A percentile compares a stretch with the other conserved stretches of the same genome.
phyloP scores from a whole-genome alignment of 2,888 invertebrate genomes.

The Choristoneura rosaceana region DNA sequence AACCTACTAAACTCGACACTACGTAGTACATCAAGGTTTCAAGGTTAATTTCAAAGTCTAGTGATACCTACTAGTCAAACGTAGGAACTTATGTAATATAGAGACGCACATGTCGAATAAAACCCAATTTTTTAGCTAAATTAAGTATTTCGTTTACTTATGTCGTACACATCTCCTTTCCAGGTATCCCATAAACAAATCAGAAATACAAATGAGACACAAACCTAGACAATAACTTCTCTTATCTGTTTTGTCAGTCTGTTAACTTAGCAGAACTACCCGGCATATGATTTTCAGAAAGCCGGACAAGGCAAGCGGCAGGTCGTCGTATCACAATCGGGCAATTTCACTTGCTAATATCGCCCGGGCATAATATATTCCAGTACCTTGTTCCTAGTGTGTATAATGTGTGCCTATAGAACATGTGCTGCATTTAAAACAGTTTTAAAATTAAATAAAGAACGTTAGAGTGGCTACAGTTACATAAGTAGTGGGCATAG shows the following conservation, averaged over 20 bases:
- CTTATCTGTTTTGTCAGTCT: neutral
- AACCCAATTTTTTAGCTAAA: no score
- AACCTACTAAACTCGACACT: no score
- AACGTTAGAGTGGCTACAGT: neutral
- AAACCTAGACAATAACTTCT: neutral
- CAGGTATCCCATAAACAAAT: neutral
- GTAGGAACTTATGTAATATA: no score
- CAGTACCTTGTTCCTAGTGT: constrained; percentile 48
- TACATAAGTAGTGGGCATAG: neutral
- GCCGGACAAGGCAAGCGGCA: constrained; percentile 42
- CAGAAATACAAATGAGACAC: no score
- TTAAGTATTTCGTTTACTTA: no score
- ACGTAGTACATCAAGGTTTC: no score
- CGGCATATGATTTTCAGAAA: constrained; percentile 35
- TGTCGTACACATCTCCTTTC: no score
- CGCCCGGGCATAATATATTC: constrained; percentile 52
- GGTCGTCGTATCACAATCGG: constrained; percentile 65
- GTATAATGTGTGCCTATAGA: constrained; percentile 4
- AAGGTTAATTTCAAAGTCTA: no score
- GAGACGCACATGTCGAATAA: no score
- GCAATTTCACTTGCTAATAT: constrained; percentile 72
- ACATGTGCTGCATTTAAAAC: constrained; percentile 30
- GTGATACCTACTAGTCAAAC: no score
- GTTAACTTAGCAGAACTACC: constrained; percentile 1
- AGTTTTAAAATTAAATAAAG: constrained; percentile 14